These are phyloP conservation scores for mouse (Mus musculus) DNA, from an alignment of 2,113 vertebrate species.

Conservation along the genomic window DNA sequence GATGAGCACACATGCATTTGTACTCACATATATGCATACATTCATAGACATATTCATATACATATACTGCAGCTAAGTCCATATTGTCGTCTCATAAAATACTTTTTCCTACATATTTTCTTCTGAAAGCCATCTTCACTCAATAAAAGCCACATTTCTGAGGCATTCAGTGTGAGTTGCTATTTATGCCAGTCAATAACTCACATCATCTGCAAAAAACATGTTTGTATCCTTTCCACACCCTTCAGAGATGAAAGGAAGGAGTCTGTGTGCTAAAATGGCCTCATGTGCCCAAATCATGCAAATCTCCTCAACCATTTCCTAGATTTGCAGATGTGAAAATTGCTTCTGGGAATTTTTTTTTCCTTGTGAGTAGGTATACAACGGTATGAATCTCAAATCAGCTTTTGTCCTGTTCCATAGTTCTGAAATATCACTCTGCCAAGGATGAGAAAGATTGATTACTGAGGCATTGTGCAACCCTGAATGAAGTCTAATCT, in stretches of 20 bases:
- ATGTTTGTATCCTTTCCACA: conserved; percentile 76
- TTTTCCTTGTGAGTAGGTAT: conserved; percentile 65
- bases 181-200: conserved; percentile 79
- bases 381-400: conserved; percentile 78
- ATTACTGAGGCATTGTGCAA: conserved; percentile 69
- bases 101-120: conserved; percentile 54
- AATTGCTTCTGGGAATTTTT: conserved; percentile 72
- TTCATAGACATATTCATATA: background rate
- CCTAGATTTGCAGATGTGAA: conserved; percentile 79
- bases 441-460: conserved; percentile 69
- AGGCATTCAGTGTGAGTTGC: conserved; percentile 69
- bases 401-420: conserved; percentile 72
- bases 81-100: conserved; percentile 20
- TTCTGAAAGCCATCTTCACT: conserved; percentile 65
- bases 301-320: conserved; percentile 80
- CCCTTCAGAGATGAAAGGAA: conserved; percentile 76
- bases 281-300: conserved; percentile 80
- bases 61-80: background rate
- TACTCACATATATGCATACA: background rate
- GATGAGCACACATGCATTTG: background rate
- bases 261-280: conserved; percentile 78
- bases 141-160: conserved; percentile 74
- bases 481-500: conserved; percentile 74
- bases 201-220: conserved; percentile 78
- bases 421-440: conserved; percentile 72